phyloP scores from a whole-genome alignment of 2,888 invertebrate species.

The Eupithecia insigniata region DNA sequence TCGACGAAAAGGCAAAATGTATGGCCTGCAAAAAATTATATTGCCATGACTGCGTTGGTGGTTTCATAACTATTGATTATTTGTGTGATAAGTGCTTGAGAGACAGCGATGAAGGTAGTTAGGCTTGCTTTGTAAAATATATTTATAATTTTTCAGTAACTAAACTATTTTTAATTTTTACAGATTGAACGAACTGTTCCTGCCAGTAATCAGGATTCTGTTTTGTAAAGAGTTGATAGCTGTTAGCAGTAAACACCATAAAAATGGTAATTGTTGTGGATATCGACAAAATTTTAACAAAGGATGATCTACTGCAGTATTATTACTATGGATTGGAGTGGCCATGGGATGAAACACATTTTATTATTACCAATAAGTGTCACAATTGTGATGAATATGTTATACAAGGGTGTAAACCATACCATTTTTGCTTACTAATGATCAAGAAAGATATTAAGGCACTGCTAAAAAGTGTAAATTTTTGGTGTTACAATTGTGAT shows the following conservation, averaged over 20 bases:
- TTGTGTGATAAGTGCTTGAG: constrained; percentile 3
- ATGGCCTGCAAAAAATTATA: constrained; percentile 21
- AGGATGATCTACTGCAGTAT: too few species aligned
- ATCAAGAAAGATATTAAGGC: constrained; percentile 7
- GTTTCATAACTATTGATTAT: constrained; percentile 7
- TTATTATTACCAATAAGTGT: constrained; percentile 16
- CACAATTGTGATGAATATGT: constrained; percentile 10
- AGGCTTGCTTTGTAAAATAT: background rate
- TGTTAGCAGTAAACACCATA: constrained; percentile 7
- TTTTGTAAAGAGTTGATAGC: constrained; percentile 13
- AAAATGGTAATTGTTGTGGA: constrained; percentile 14
- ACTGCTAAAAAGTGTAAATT: constrained; percentile 9
- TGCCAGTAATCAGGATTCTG: constrained; percentile 9
- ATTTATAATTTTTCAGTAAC: background rate
- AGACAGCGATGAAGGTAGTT: background rate
- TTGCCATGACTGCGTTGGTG: constrained; percentile 13
- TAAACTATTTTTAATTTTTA: constrained; percentile 7
- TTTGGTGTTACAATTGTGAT: constrained; percentile 13
- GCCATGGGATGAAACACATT: constrained; percentile 14
- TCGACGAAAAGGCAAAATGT: constrained; percentile 23
- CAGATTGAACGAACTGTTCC: constrained; percentile 7
- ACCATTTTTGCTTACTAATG: constrained; percentile 6
- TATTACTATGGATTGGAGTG: constrained; percentile 10
- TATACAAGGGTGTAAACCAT: too few species aligned
- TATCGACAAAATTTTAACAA: constrained; percentile 16